phyloP scores from a whole-genome alignment of 2,113 vertebrate species.

The Tylochromis polylepis region DNA sequence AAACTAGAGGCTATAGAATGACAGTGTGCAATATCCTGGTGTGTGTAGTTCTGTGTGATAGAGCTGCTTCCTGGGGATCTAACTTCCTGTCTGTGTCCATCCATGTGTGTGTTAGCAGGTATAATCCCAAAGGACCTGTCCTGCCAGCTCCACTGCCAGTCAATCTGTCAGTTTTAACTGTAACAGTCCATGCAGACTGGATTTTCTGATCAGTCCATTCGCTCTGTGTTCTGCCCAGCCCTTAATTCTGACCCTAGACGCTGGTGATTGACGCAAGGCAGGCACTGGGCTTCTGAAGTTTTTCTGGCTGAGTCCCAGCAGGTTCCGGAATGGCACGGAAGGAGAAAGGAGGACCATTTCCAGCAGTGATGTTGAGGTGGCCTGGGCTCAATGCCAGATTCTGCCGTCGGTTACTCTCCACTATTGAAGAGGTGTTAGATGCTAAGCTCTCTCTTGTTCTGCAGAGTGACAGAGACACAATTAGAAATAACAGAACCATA shows the following conservation, averaged over 20 bases:
- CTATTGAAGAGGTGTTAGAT: slow-evolving; percentile 97
- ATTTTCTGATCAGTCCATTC: not conserved
- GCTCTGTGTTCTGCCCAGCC: not conserved
- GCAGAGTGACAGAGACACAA: slow-evolving; percentile 1
- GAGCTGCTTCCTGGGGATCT: slow-evolving; percentile 18
- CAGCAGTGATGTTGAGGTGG: slow-evolving; percentile 78
- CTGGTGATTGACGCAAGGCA: slow-evolving; percentile 98
- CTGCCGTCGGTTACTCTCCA: slow-evolving; percentile 95
- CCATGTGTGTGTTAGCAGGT: slow-evolving; percentile 23
- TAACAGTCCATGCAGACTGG: slow-evolving; percentile 38
- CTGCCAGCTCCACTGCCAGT: slow-evolving; percentile 24
- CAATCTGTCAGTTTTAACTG: not conserved
- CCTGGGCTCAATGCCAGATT: slow-evolving; percentile 92
- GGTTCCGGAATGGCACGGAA: slow-evolving; percentile 87
- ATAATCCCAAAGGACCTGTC: slow-evolving; percentile 20
- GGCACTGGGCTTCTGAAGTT: slow-evolving; percentile 89
- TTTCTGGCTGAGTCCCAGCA: slow-evolving; percentile 84
- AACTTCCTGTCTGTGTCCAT: not conserved
- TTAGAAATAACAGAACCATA: not conserved
- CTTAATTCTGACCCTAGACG: slow-evolving; percentile 72
- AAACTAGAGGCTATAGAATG: slow-evolving; percentile 49
- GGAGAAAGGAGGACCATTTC: slow-evolving; percentile 79
- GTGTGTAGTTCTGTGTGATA: not conserved
- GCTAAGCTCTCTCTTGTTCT: slow-evolving; percentile 98
- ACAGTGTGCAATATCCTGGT: slow-evolving; percentile 34